phyloP scores from a whole-genome alignment of 2,797 vertebrate genomes.

The Thripadectes ignobilis region DNA sequence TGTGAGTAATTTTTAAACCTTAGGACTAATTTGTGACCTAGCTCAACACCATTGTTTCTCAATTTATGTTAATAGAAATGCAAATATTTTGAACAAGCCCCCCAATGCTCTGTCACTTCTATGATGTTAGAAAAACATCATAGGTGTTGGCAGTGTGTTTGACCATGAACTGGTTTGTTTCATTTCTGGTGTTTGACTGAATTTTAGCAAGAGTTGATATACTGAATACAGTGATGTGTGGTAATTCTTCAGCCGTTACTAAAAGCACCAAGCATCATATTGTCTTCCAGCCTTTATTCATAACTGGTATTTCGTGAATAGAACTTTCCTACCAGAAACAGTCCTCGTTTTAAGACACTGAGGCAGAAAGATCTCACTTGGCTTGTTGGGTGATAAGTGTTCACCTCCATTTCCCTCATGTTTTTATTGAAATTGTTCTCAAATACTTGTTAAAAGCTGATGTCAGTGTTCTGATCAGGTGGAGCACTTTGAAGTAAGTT shows the following conservation, averaged over 20 bases:
- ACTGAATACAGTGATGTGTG: not conserved
- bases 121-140: not conserved
- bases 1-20: not conserved
- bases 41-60: not conserved
- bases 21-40: not conserved
- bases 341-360: not conserved
- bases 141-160: not conserved
- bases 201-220: not conserved
- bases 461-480: not conserved
- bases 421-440: not conserved
- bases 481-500: not conserved
- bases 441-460: not conserved
- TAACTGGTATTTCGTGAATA: not conserved
- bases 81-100: not conserved
- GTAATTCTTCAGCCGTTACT: not conserved
- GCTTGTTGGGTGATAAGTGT: not conserved
- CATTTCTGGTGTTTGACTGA: not conserved
- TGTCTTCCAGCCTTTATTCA: not conserved
- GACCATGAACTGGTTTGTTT: not conserved
- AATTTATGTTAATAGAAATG: not conserved
- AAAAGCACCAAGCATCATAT: not conserved
- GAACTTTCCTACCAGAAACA: not conserved
- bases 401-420: not conserved
- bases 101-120: not conserved
- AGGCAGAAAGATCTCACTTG: not conserved